A percentile compares a stretch with the other conserved stretches of the same genome.
These are phyloP conservation scores for Syngnathus typhle DNA, from an alignment of 2,113 vertebrate genomes.

Conservation along the genomic window DNA sequence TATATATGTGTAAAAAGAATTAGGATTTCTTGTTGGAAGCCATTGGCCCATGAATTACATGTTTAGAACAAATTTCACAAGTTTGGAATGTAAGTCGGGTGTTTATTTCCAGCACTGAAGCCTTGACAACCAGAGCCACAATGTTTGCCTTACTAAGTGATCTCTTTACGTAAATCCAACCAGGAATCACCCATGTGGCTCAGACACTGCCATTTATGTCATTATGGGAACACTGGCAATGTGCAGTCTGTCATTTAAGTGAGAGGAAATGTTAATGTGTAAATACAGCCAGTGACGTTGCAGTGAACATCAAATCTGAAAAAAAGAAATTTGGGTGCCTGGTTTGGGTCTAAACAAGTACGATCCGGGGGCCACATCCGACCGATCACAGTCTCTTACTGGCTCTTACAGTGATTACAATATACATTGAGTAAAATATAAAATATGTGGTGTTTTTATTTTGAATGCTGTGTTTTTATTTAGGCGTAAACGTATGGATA, in stretches of 20 bases:
- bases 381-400: no score
- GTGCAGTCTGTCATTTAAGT: background rate
- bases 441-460: no score
- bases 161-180: background rate
- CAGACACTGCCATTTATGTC: background rate
- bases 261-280: background rate
- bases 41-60: background rate
- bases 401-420: no score
- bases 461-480: no score
- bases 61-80: background rate
- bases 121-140: constrained; percentile 1
- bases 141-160: background rate
- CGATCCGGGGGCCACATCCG: no score
- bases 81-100: background rate
- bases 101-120: background rate
- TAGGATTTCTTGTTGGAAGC: background rate
- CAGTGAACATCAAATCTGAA: background rate
- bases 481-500: no score
- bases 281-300: background rate
- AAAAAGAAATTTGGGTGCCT: background rate
- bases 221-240: background rate
- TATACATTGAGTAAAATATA: no score
- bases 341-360: background rate
- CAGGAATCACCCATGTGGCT: background rate
- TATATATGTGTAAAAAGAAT: background rate